Percentiles rank a stretch among this genome's conserved stretches.
Evolutionary conservation across 1,140 invertebrate species (phyloP).

Genomic region (Leptoteleia sp.): DNA sequence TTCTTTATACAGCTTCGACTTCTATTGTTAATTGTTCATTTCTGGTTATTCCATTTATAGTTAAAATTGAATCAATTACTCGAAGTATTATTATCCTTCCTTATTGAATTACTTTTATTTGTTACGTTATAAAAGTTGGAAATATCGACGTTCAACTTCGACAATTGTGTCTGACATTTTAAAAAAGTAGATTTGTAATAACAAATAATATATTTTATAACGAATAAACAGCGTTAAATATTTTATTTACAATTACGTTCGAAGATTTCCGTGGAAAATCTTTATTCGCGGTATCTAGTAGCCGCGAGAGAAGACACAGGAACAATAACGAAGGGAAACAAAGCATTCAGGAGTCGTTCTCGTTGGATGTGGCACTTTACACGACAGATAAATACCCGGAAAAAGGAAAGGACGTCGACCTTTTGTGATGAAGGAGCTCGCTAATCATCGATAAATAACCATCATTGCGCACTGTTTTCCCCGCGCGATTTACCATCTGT

Average conservation of each 20-base stretch:
- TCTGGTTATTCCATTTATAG: constrained; percentile 14
- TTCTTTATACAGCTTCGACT: constrained; percentile 11
- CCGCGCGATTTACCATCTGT: constrained; percentile 11
- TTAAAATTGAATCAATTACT: constrained; percentile 14
- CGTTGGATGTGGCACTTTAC: constrained; percentile 36
- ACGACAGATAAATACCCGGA: constrained; percentile 34
- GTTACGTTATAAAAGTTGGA: too few relatives aligned
- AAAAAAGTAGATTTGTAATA: too few relatives aligned
- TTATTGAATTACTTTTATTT: constrained; percentile 17
- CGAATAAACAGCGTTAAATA: too few relatives aligned
- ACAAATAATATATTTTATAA: too few relatives aligned
- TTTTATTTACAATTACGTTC: too few relatives aligned
- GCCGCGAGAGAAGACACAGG: constrained; percentile 16
- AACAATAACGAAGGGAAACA: constrained; percentile 35
- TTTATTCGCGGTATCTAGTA: constrained; percentile 15
- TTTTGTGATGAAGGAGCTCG: constrained; percentile 31
- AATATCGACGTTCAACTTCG: too few relatives aligned
- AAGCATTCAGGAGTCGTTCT: constrained; percentile 24
- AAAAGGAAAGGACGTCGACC: constrained; percentile 39
- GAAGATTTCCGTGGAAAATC: constrained; percentile 3
- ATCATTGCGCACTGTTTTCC: constrained; percentile 5
- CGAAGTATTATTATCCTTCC: neutral
- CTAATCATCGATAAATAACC: constrained; percentile 45
- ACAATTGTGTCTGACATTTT: too few relatives aligned
- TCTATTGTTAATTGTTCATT: constrained; percentile 23